A percentile compares a stretch with the other conserved stretches of the same genome.
These are phyloP conservation scores for Actinernus sp. DNA, from an alignment of 92 coral and sea anemone species.

Conservation along the genomic window DNA sequence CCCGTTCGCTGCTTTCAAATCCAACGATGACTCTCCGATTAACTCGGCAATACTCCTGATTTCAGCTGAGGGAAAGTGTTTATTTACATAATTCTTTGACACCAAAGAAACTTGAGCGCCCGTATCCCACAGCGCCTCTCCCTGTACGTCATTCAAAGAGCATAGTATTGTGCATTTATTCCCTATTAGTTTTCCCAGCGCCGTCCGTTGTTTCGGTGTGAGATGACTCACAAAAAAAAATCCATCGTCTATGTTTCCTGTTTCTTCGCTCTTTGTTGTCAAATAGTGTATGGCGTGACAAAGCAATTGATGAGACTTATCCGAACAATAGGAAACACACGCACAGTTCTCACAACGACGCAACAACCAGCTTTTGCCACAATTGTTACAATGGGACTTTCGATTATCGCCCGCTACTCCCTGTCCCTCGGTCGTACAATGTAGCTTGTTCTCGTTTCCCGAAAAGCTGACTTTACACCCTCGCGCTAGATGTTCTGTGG, in stretches of 20 bases:
- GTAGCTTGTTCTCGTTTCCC: conserved; percentile 67
- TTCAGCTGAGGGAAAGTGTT: conserved; percentile 42
- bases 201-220: conserved; percentile 70
- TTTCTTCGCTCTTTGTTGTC: conserved; percentile 17
- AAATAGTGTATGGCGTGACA: conserved; percentile 45
- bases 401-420: conserved; percentile 52
- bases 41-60: conserved; percentile 35
- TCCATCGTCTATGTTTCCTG: conserved; percentile 20
- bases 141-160: conserved; percentile 10
- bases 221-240: conserved; percentile 68
- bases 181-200: conserved; percentile 66
- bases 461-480: conserved; percentile 19
- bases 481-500: conserved; percentile 57
- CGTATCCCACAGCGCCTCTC: conserved; percentile 65
- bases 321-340: conserved; percentile 33
- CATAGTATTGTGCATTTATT: conserved; percentile 58
- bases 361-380: conserved; percentile 12
- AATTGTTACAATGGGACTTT: conserved; percentile 60
- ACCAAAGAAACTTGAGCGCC: conserved; percentile 74
- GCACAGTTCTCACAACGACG: conserved; percentile 31
- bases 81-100: conserved; percentile 40
- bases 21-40: conserved; percentile 24
- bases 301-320: conserved; percentile 22
- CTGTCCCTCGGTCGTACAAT: conserved; percentile 77
- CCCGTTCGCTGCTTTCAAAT: conserved; percentile 56